A percentile compares a stretch with the other conserved stretches of the same genome.
phyloP scores from a whole-genome alignment of 2,113 vertebrate species.

The Fulmarus glacialis region DNA sequence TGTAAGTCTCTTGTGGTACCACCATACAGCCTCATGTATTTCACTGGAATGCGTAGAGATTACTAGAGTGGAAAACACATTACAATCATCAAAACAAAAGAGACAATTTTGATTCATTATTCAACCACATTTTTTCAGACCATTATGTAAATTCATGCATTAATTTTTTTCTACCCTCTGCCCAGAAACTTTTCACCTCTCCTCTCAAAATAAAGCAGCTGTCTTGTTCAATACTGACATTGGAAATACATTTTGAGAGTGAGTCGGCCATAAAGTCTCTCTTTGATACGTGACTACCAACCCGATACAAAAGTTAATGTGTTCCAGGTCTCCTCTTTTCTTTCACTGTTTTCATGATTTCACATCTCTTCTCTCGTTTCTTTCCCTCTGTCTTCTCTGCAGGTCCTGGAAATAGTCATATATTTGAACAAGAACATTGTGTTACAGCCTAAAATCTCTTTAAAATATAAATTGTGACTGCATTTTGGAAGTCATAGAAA shows the following conservation, averaged over 20 bases:
- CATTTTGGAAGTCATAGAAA: not conserved
- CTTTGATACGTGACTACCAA: accelerated
- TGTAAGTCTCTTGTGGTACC: not conserved
- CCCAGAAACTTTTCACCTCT: not conserved
- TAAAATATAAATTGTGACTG: not conserved
- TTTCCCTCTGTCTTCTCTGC: not conserved
- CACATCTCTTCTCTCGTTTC: not conserved
- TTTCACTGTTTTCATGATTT: not conserved
- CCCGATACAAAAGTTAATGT: accelerated
- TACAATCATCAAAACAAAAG: not conserved
- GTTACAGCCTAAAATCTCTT: not conserved
- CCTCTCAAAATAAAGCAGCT: not conserved
- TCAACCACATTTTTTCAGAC: not conserved
- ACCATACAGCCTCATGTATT: not conserved
- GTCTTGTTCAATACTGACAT: not conserved
- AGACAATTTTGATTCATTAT: not conserved
- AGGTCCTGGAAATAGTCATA: not conserved
- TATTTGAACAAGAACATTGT: not conserved
- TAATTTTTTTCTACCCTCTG: not conserved
- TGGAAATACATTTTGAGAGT: not conserved
- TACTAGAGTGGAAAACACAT: not conserved
- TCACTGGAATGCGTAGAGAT: not conserved
- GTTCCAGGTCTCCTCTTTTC: not conserved
- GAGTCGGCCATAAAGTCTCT: not conserved
- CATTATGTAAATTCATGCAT: not conserved